Evolutionary conservation across 1,140 invertebrate genomes (phyloP).

Genomic region (Diabrotica virgifera): DNA sequence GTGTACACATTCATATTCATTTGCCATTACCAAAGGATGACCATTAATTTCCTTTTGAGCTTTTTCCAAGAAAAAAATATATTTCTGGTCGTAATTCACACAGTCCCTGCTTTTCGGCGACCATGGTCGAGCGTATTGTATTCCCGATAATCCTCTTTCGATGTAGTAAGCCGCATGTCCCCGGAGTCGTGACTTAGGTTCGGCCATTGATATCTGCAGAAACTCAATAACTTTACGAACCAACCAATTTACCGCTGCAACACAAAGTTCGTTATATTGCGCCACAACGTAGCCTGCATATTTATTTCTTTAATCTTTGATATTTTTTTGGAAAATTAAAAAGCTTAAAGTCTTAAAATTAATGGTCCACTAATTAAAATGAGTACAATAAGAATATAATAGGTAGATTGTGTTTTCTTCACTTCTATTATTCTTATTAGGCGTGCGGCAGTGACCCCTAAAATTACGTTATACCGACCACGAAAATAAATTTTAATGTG

Average conservation of each 20-base stretch:
- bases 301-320: not conserved
- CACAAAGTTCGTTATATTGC: conserved; percentile 13
- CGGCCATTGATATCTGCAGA: conserved; percentile 9
- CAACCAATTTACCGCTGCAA: not conserved
- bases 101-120: not conserved
- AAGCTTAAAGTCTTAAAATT: no score
- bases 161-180: conserved; percentile 11
- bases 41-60: not conserved
- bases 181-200: conserved; percentile 4
- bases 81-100: not conserved
- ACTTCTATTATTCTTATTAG: no score
- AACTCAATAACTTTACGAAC: not conserved
- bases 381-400: no score
- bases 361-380: no score
- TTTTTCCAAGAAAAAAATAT: not conserved
- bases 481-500: no score
- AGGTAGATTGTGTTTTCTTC: no score
- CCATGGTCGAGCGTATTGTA: conserved; percentile 1
- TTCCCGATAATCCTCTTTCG: conserved; percentile 8
- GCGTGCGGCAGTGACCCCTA: no score
- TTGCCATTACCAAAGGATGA: not conserved
- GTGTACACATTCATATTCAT: not conserved
- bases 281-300: conserved; percentile 7
- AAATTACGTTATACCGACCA: no score
- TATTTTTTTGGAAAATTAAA: no score